Evolutionary conservation across 2,113 vertebrate genomes (phyloP).

Genomic region (Apeltes quadracus): DNA sequence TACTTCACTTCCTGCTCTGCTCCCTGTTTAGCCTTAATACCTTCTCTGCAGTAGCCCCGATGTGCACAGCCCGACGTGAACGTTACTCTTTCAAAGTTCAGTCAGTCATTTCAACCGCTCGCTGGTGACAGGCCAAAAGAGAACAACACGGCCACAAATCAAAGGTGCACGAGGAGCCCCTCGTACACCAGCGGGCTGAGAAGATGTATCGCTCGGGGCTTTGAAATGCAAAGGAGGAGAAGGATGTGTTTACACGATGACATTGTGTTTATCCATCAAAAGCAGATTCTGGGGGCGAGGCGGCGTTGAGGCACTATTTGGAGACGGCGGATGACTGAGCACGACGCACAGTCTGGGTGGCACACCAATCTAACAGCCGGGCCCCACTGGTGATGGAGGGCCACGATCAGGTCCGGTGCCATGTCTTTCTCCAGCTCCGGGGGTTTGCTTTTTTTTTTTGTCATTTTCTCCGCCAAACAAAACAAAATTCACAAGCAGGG

Average conservation of each 20-base stretch:
- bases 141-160: constrained; percentile 78
- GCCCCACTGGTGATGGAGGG: constrained; percentile 61
- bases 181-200: constrained; percentile 40
- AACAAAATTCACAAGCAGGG: constrained; percentile 31
- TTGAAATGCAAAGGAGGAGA: constrained; percentile 76
- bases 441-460: constrained; percentile 26
- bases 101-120: constrained; percentile 75
- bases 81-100: constrained; percentile 72
- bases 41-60: constrained; percentile 20
- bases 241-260: constrained; percentile 74
- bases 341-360: constrained; percentile 53
- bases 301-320: constrained; percentile 55
- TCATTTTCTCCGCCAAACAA: constrained; percentile 28
- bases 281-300: constrained; percentile 60
- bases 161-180: constrained; percentile 63
- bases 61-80: constrained; percentile 54
- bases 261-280: constrained; percentile 78
- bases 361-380: constrained; percentile 64
- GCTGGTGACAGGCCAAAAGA: constrained; percentile 68
- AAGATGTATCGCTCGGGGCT: constrained; percentile 68
- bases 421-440: constrained; percentile 51
- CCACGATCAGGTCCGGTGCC: constrained; percentile 40
- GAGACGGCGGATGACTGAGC: constrained; percentile 55
- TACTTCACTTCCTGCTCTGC: constrained; percentile 10
- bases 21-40: constrained; percentile 54